Evolutionary conservation across 2,888 invertebrate genomes (phyloP), one percentile per base, ranked within the genome.

Genomic region (Drosophila paucipuncta): DNA sequence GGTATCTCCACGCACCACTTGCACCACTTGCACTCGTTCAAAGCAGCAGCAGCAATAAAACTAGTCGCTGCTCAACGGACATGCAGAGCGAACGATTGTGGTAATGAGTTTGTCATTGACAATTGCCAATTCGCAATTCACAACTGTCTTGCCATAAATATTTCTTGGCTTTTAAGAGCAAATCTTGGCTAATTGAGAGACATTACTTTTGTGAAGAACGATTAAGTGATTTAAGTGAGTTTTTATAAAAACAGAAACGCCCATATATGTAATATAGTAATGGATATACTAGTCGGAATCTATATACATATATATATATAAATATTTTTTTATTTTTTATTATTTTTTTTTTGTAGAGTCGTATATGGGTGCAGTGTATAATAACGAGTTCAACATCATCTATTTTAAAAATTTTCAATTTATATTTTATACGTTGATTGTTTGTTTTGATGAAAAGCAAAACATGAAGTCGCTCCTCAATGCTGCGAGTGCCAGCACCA

Each of bases 381-480:
- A 62, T 57, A 50, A 54, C 43, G 33, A n/a, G 33, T 43, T 41
- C 58, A 47, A 75, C 73, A 67, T 67, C 67, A 63, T 84, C 62
- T 71, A 68, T 74, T 85, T 89, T 70, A 72, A 57, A 49, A 76
- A 76, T 89, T 86, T 85, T 85, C 82, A 89, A 84, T 86, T 85
- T 85, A 89, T 83, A 86, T 89, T 89, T 85, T 89, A 76, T 76
- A 83, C 74, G 75, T 55, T 53, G 66, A 50, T 62, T 64, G 68
- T 72, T 68, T 67, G 78, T 49, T 68, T 68, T 52, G 33, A 73
- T 76, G 68, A 87, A 86, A 87, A 82, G 37, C 69, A 64, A 74
- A 76, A 72, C 74, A 79, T 76, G 68, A 75, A 71, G 68, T 66
- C 60, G 62, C 55, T 63, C 64, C 49, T 39, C 69, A 43, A 37